These are phyloP conservation scores for Parasteatoda tepidariorum DNA, from an alignment of 1,140 invertebrate species.

Conservation along the genomic window DNA sequence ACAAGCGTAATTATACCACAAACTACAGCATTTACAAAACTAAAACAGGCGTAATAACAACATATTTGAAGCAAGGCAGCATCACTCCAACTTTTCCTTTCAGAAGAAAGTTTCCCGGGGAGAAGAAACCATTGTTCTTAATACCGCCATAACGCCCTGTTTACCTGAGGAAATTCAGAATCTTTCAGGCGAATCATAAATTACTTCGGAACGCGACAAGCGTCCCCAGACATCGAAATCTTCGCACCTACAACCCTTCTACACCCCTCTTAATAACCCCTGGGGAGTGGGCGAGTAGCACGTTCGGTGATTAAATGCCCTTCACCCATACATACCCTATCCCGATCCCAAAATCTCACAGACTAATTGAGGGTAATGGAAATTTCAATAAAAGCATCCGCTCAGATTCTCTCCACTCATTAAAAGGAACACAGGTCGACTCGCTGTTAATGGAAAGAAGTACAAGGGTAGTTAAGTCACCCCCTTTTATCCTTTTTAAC, in stretches of 20 bases:
- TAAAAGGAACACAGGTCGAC: background rate
- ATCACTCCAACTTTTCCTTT: too few relatives aligned
- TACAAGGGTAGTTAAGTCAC: background rate
- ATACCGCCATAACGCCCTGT: background rate
- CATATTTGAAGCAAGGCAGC: too few relatives aligned
- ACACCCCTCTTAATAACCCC: background rate
- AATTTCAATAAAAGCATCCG: slow-evolving; percentile 20
- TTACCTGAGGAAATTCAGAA: background rate
- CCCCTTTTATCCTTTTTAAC: too few relatives aligned
- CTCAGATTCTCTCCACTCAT: background rate
- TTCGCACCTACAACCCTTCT: background rate
- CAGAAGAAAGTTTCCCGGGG: too few relatives aligned
- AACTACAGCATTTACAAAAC: too few relatives aligned
- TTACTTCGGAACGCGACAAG: background rate
- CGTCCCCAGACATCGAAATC: background rate
- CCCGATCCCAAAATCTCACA: too few relatives aligned
- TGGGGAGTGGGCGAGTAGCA: background rate
- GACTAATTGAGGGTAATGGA: slow-evolving; percentile 7
- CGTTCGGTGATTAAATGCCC: background rate
- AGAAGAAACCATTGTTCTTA: too few relatives aligned
- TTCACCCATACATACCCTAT: background rate
- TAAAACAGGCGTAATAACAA: too few relatives aligned
- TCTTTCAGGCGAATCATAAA: background rate
- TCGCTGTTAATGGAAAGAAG: background rate
- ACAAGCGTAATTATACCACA: too few relatives aligned